Conservation (phyloP, 1,140 invertebrate genomes). For the Aphelenchoides fujianensis region DNA sequence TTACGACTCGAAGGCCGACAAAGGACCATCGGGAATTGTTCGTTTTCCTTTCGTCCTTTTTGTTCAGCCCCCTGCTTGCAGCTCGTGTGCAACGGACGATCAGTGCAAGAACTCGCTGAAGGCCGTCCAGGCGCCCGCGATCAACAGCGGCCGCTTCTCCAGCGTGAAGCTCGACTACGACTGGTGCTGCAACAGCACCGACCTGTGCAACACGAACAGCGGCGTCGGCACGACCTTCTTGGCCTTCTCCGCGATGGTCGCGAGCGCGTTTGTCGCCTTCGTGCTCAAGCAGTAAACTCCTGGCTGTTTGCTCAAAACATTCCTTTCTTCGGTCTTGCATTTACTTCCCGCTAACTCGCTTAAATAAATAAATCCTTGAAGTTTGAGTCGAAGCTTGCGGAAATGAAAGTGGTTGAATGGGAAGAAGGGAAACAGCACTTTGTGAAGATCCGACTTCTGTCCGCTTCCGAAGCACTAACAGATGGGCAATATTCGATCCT, state of each 20-base stretch:
- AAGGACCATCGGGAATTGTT: neutral
- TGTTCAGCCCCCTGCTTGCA: neutral
- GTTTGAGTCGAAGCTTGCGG: no score
- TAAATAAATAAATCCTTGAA: neutral
- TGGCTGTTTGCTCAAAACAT: no score
- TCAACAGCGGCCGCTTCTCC: neutral
- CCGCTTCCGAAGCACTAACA: no score
- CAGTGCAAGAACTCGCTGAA: neutral
- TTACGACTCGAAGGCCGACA: neutral
- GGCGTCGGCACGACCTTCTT: neutral
- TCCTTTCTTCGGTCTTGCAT: no score
- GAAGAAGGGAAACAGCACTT: no score
- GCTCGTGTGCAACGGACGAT: neutral
- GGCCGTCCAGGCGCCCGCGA: no score
- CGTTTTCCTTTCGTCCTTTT: neutral
- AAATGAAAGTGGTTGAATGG: no score
- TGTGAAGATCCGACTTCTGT: no score
- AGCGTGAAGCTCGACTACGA: neutral
- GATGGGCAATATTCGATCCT: no score
- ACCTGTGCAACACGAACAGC: neutral
- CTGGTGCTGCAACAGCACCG: neutral
- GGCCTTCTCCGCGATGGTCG: neutral
- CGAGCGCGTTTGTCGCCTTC: neutral
- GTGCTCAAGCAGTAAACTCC: no score
- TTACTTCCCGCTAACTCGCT: neutral